A percentile compares a stretch with the other conserved stretches of the same genome.
Evolutionary conservation across 2,113 vertebrate species (phyloP).

Genomic region (Callipepla californica): DNA sequence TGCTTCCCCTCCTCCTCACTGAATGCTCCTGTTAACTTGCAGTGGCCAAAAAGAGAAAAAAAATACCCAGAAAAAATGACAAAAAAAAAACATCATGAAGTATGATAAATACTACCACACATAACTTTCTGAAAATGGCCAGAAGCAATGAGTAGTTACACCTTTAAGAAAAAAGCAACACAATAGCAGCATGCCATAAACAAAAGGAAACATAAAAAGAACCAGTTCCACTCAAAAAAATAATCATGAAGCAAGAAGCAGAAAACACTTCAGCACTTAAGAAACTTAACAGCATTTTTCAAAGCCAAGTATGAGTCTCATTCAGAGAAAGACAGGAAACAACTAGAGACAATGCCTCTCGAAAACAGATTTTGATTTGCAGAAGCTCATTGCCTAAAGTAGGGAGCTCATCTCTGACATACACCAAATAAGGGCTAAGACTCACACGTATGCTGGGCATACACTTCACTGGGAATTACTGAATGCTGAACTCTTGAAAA

Average conservation of each 20-base stretch:
- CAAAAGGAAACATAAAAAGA: not conserved
- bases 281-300: not conserved
- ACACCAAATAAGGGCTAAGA: accelerated
- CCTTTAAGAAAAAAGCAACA: not conserved
- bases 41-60: not conserved
- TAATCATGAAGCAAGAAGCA: not conserved
- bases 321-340: not conserved
- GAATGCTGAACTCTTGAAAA: not conserved
- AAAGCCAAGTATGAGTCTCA: not conserved
- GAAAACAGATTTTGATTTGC: not conserved
- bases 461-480: not conserved
- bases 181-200: not conserved
- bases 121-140: not conserved
- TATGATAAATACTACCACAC: not conserved
- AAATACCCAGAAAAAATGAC: not conserved
- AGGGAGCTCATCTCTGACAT: not conserved
- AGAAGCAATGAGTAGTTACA: not conserved
- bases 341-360: not conserved
- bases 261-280: not conserved
- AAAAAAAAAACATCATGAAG: not conserved
- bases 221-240: not conserved
- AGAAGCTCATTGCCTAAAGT: not conserved
- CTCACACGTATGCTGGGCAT: not conserved
- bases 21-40: not conserved
- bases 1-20: not conserved